Evolutionary conservation across 2,888 invertebrate species (phyloP).

Genomic region (Drosophila pseudotakahashii): DNA sequence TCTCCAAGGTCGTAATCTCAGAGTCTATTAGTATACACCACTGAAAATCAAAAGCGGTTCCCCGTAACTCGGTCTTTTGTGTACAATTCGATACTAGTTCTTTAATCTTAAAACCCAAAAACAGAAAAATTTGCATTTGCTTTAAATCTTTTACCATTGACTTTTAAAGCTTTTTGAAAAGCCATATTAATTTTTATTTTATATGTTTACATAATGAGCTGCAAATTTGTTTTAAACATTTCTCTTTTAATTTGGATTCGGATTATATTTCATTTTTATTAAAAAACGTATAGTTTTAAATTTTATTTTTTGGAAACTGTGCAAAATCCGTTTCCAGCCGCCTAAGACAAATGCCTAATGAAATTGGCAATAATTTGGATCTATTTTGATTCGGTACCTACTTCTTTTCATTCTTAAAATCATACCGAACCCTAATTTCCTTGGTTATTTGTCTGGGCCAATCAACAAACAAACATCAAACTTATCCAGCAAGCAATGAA

Average conservation of each 20-base stretch:
- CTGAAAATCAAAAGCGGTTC: conserved; percentile 1
- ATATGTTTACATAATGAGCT: conserved; percentile 28
- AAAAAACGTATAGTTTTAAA: conserved; percentile 12
- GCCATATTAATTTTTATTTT: conserved; percentile 64
- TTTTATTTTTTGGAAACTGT: conserved; percentile 5
- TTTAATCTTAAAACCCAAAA: conserved; percentile 14
- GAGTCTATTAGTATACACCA: conserved; percentile 4
- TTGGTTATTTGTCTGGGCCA: conserved; percentile 54
- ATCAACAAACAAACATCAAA: conserved; percentile 25
- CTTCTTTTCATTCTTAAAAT: background rate
- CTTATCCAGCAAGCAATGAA: conserved; percentile 45
- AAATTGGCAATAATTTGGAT: conserved; percentile 2
- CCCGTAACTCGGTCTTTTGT: conserved; percentile 50
- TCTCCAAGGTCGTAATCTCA: conserved; percentile 34
- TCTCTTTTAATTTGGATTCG: conserved; percentile 23
- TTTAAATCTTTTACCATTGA: conserved; percentile 51
- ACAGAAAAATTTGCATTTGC: conserved; percentile 31
- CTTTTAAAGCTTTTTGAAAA: conserved; percentile 78
- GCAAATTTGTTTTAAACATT: conserved; percentile 40
- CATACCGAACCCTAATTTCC: conserved; percentile 39
- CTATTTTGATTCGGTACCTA: background rate
- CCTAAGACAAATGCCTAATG: conserved; percentile 21
- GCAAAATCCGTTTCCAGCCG: conserved; percentile 10
- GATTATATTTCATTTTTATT: conserved; percentile 21
- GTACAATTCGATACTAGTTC: conserved; percentile 18